Evolutionary conservation across 2,113 vertebrate species (phyloP), one percentile per base, ranked within the genome.

Genomic region (Amblyornis subalaris): DNA sequence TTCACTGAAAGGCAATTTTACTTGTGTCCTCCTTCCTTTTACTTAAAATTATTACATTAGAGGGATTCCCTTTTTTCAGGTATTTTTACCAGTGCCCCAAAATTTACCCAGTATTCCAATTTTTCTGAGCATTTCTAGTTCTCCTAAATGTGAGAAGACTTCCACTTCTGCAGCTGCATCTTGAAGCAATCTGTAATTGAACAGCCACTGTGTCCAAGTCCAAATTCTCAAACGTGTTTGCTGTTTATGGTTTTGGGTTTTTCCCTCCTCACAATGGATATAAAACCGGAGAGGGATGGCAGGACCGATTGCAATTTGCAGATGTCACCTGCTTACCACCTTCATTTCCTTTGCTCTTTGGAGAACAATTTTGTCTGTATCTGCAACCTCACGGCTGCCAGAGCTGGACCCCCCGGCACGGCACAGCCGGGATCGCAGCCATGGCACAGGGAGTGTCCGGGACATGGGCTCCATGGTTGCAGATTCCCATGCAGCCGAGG

Each of bases 371-470:
- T 21, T 58, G 58, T 6, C 61, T 36, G 20, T 22, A 25, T 7
- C 23, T 29, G 50, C 1, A 0, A 7, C 67, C 36, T 61, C 7
- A 0, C 1, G 4, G 29, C 47, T 47, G 28, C 53, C 28, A 28
- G 57, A 86, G 38, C 53, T 8, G 31, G 66, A 33, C 35, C 28
- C 48, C 42, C 13, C 7, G 4, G 53, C 3, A 2, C 12, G 15
- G 50, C 70, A 5, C 8, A 1, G 60, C 36, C 42, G 29, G 18
- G n/a, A 14, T 16, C 17, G 26, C 76, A 24, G 58, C 51, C 54
- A 6, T 36, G 38, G 48, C 35, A 21, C 60, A 7, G 14, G 31
- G 36, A 3, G 14, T 6, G 20, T 12, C 33, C 14, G 3, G 4
- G 13, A 3, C 2, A 19, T 55, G 10, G 36, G 23, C 19, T 55